Evolutionary conservation across 2,113 vertebrate genomes (phyloP), one percentile per base, ranked within the genome.

Genomic region (Pontoporia blainvillei): DNA sequence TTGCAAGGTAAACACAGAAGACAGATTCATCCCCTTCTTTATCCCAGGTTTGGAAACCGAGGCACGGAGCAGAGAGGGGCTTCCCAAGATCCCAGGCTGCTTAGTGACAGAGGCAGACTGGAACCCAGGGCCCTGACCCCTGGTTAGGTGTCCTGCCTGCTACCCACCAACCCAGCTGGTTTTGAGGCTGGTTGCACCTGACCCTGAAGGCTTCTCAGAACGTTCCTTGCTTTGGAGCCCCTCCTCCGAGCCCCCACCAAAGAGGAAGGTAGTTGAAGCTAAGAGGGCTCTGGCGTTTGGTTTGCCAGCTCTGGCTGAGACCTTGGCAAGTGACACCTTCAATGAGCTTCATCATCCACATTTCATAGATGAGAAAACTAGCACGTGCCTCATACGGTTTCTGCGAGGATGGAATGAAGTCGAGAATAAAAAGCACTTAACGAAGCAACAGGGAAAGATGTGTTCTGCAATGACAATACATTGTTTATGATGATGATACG

Each of bases 371-470:
- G 69, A 6, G 11, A 8, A 72, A 46, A 54, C 20, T 5, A 1
- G 39, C 2, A 2, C 10, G 0, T 0, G 3, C 18, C 21, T 49
- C 49, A 0, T 3, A 1, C 8, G n/a, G n/a, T 2, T 1, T 14
- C 39, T 41, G 18, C 1, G 17, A 39, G 52, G 5, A 1, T 3
- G 44, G 31, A 21, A 17, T 1, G 20, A 57, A 20, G 25, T 44
- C 71, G 5, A 5, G 13, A 46, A 27, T 31, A 8, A 46, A 57
- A 39, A 1, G 1, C 46, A 1, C 64, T 14, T 34, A 12, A 61
- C 9, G 4, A 52, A 73, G 52, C 1, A 0, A 3, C 8, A 17
- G 54, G 49, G 4, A 17, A 12, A 12, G 34, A 27, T 1, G 18
- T 6, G 57, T 34, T 29, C 27, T 27, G 0, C 5, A 8, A 17